Evolutionary conservation across 2,113 vertebrate genomes (phyloP), one percentile per base, ranked within the genome.

Genomic region (Psilopogon haemacephalus): DNA sequence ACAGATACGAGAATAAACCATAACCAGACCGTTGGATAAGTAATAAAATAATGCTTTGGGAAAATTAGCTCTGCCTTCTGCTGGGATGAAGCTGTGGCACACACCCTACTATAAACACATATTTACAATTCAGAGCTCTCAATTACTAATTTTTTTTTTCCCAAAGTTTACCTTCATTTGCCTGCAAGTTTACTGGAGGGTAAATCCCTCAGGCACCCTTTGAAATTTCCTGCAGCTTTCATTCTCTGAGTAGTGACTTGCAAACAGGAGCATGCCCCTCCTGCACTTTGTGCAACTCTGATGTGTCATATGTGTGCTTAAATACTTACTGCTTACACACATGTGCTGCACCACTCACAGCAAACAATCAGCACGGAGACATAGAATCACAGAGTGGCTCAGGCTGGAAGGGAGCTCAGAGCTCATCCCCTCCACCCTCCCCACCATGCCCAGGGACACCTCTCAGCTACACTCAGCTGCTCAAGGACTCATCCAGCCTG

Each of bases 121-220:
- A 59, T 38, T 67, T 63, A 65, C n/a, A 75, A 56, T 19, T 52
- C 11, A 56, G 55, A 84, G 13, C 28, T 59, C 13, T 87, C 32
- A 46, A 10, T 44, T 89, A 26, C n/a, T n/a, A n/a, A n/a, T n/a
- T n/a, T n/a, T n/a, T n/a, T n/a, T 90, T 92, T 78, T 91, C 42
- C 68, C 59, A 56, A 85, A 35, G 6, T 7, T 70, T 79, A 37
- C 62, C 59, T 76, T 86, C 70, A 42, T 62, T 78, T 92, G 10
- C 35, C 67, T 55, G 11, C 63, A 80, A 64, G 62, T 89, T 79
- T 70, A 35, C 32, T 12, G 18, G 80, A 58, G 23, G 5, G 27
- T n/a, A 56, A 83, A 44, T 70, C 52, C 24, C 59, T 70, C 27
- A 44, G 27, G 42, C 38, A 82, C 9, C 5, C 52, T 67, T 60